Base-by-base conservation (phyloP, 1,140 invertebrate species). In the Saccostrea glomerata region DNA sequence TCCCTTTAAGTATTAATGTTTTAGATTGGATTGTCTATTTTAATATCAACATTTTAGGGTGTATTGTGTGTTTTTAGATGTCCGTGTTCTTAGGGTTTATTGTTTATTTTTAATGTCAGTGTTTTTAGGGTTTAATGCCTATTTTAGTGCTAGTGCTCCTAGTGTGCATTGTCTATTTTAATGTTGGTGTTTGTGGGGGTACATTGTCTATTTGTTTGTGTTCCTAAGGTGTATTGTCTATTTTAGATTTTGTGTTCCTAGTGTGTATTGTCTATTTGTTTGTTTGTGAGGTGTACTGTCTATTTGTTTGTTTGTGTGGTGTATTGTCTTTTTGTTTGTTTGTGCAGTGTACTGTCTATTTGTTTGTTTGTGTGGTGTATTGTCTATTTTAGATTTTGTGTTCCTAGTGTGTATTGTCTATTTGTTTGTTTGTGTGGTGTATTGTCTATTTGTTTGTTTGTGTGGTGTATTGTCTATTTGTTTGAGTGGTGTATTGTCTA, bases 121-220 rank as follows among this genome's bases (percentile, higher is more conserved):
- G 13, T 70, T 25, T n/a, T n/a, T n/a, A n/a, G n/a, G 9, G 7
- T 25, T n/a, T n/a, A n/a, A n/a, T n/a, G n/a, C n/a, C 25, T 15
- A 77, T 77, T 25, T 30, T 30, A 77, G 70, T 77, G 23, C 13
- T 30, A 77, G 70, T 77, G 70, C 13, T 47, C 6, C 23, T 77
- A 77, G 25, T 13, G 30, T 30, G 23, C 36, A 15, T 25, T 66
- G 20, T 70, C 23, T 86, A 66, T 66, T 47, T 70, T n/a, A 17
- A 23, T 55, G 23, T 30, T 56, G 5, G 20, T 58, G 58, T 56
- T 58, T 87, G 55, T 86, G 88, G 93, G 92, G 93, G 83, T 92
- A 25, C 0, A 25, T 20, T 70, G 66, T n/a, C n/a, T 25, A 3
- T 70, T 70, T 23, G 13, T 36, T 13, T 17, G 3, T 54, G n/a